Evolutionary conservation across 2,113 vertebrate species (phyloP), one percentile per base, ranked within the genome.

Genomic region (Mungos mungo): DNA sequence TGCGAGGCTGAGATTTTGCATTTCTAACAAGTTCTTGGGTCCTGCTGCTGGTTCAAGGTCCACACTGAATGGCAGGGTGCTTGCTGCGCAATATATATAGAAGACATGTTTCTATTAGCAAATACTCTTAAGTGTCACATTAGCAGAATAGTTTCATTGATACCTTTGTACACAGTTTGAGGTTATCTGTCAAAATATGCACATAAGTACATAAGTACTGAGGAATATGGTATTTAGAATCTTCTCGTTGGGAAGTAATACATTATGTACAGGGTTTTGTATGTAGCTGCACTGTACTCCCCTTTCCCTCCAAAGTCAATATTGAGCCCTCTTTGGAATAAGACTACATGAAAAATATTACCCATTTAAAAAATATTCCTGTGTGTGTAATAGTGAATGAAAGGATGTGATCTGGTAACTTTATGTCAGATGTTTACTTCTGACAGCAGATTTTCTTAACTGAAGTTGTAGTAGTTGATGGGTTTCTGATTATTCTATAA

Each of bases 401-500:
- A 90, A 81, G 21, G 27, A 88, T 76, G 15, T 74, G 15, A 41
- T 27, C 82, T 35, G 21, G 21, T 71, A 57, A 69, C 21, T 76
- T 54, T 41, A 31, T 91, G 13, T 45, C 54, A 45, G 63, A 23
- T 16, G 18, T 71, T 95, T n/a, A 77, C 33, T 63, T 92, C 33
- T 77, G 47, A 72, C 2, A 74, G 47, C 16, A 89, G 23, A 74
- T 45, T 77, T 71, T 94, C 45, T 88, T 97, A 19, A 57, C 14
- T 54, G 72, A 65, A 88, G 35, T 50, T 68, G 12, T 52, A 66
- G 74, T 52, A 52, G 18, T 0, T 29, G 45, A 9, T 33, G 38
- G 47, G 31, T 93, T 93, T 96, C 10, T 88, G 33, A 45, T 90
- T 71, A 84, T 69, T 90, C 35, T 27, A 72, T 47, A 93, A 88